These are phyloP conservation scores for Polymixis lichenea DNA, from an alignment of 2,888 invertebrate genomes.

Conservation along the genomic window DNA sequence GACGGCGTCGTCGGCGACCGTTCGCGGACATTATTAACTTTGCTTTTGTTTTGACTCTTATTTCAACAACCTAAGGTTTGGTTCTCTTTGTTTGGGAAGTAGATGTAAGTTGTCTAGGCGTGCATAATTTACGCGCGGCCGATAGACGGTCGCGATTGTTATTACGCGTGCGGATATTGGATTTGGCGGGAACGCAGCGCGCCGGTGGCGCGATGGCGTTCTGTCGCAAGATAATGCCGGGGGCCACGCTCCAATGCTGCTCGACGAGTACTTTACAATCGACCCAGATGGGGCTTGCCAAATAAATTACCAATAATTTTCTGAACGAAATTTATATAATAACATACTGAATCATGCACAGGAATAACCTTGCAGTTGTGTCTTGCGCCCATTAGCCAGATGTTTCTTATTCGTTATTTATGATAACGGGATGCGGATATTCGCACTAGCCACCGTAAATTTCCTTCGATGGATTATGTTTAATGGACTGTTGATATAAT, in stretches of 20 bases:
- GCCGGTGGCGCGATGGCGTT: slow-evolving; percentile 72
- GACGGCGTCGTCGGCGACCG: slow-evolving; percentile 83
- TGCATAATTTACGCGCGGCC: slow-evolving; percentile 90
- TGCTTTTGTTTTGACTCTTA: slow-evolving; percentile 63
- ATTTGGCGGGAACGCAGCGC: slow-evolving; percentile 82
- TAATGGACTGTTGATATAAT: slow-evolving; percentile 3
- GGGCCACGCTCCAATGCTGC: slow-evolving; percentile 62
- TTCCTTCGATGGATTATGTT: slow-evolving; percentile 7
- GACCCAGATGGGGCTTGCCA: slow-evolving; percentile 65
- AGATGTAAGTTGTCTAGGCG: slow-evolving; percentile 71
- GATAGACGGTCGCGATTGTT: slow-evolving; percentile 90
- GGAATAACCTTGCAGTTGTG: slow-evolving; percentile 45
- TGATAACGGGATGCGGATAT: slow-evolving; percentile 20
- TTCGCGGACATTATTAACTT: slow-evolving; percentile 71
- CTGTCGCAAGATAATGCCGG: slow-evolving; percentile 80
- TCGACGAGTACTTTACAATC: slow-evolving; percentile 61
- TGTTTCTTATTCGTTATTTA: slow-evolving; percentile 48
- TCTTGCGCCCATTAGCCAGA: slow-evolving; percentile 49
- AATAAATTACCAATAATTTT: slow-evolving; percentile 65
- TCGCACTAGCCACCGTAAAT: slow-evolving; percentile 21
- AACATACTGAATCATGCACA: slow-evolving; percentile 56
- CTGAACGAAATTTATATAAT: slow-evolving; percentile 52
- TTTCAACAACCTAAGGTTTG: slow-evolving; percentile 60
- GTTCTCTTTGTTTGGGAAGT: slow-evolving; percentile 54
- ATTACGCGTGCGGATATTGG: slow-evolving; percentile 90